Percentiles rank a stretch among this genome's conserved stretches.
phyloP scores from a whole-genome alignment of 1,140 invertebrate species.

The Chironomus tepperi region DNA sequence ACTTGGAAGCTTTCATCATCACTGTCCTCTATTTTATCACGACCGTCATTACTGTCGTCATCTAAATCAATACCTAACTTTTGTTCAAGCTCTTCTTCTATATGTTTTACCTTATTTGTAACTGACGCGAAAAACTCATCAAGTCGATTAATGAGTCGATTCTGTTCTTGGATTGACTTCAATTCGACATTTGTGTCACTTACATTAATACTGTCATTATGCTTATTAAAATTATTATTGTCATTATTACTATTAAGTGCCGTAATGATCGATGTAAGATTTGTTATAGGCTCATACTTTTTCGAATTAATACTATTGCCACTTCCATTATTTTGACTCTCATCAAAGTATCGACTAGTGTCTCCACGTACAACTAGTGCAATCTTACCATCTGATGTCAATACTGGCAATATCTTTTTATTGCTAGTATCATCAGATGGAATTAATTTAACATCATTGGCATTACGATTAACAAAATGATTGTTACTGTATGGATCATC shows the following conservation, averaged over 20 bases:
- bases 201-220: conserved; percentile 17
- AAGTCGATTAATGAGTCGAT: conserved; percentile 19
- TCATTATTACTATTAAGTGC: conserved; percentile 21
- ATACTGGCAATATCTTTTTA: conserved; percentile 39
- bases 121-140: conserved; percentile 12
- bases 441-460: conserved; percentile 16
- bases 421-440: conserved; percentile 12
- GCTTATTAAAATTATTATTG: conserved; percentile 24
- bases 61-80: conserved; percentile 25
- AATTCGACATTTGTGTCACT: conserved; percentile 24
- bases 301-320: conserved; percentile 31
- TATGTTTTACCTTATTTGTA: conserved; percentile 25
- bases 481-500: conserved; percentile 32
- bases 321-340: conserved; percentile 28
- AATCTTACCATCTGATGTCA: conserved; percentile 41
- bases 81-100: conserved; percentile 24
- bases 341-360: conserved; percentile 22
- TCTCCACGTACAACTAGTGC: conserved; percentile 40
- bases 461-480: conserved; percentile 19
- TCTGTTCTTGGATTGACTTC: conserved; percentile 17
- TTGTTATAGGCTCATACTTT: conserved; percentile 40
- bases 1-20: conserved; percentile 23
- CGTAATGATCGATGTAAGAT: conserved; percentile 31
- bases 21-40: neutral
- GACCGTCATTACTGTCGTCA: conserved; percentile 2